Percentiles rank a stretch among this genome's conserved stretches.
phyloP scores from a whole-genome alignment of 1,140 invertebrate species.

The Maniola jurtina region DNA sequence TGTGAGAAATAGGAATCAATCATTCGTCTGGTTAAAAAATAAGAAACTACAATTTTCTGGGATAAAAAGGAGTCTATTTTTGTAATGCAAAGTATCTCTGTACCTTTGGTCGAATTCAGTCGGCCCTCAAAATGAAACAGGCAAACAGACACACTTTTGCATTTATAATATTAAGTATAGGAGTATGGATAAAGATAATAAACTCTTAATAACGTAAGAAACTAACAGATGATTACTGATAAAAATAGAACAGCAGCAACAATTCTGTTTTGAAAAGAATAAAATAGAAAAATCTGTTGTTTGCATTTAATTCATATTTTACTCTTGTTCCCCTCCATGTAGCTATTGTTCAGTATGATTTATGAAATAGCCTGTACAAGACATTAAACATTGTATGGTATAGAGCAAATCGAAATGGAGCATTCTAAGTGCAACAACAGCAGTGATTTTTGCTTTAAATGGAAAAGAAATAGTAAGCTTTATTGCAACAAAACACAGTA shows the following conservation, averaged over 20 bases:
- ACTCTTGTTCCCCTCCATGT: constrained; percentile 36
- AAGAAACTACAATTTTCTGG: too few species aligned
- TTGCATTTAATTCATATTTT: constrained; percentile 54
- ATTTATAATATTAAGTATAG: too few species aligned
- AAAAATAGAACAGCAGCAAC: too few species aligned
- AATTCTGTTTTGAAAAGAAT: constrained; percentile 23
- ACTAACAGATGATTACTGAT: too few species aligned
- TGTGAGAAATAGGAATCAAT: too few species aligned
- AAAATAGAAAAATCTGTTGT: constrained; percentile 56
- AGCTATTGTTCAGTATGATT: constrained; percentile 63
- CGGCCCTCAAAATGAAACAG: too few species aligned
- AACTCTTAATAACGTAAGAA: neutral
- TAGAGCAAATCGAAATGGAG: constrained; percentile 50
- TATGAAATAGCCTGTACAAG: constrained; percentile 61
- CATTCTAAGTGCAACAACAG: neutral
- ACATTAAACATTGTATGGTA: constrained; percentile 57
- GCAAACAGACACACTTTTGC: too few species aligned
- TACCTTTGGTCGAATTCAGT: too few species aligned
- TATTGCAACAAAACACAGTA: neutral
- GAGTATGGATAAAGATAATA: neutral
- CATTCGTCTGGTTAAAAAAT: too few species aligned
- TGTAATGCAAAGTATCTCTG: too few species aligned
- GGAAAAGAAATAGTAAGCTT: neutral
- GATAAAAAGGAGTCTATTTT: too few species aligned
- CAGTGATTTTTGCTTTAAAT: neutral